phyloP scores from a whole-genome alignment of 2,113 vertebrate genomes.

The Eublepharis macularius region DNA sequence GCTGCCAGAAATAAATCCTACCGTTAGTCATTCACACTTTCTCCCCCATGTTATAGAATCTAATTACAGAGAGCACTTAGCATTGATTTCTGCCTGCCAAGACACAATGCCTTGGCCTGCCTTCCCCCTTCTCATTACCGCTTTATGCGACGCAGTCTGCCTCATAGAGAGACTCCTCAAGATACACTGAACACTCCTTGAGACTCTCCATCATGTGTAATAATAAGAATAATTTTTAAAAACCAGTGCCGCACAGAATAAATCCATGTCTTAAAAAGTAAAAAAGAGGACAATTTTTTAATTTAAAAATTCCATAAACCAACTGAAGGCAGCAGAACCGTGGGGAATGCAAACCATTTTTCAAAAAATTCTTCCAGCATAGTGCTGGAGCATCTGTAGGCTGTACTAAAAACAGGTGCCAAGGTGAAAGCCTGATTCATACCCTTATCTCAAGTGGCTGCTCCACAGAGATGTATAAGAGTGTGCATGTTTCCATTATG shows the following conservation, averaged over 20 bases:
- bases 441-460: not conserved
- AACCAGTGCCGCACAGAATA: no score
- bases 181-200: not conserved
- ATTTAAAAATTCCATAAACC: not conserved
- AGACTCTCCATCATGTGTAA: not conserved
- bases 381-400: not conserved
- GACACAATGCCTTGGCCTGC: conserved; percentile 41
- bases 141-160: conserved; percentile 28
- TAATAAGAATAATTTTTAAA: no score
- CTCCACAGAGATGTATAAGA: not conserved
- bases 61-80: conserved; percentile 53
- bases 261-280: not conserved
- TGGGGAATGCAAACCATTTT: not conserved
- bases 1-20: conserved; percentile 48
- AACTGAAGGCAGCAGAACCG: not conserved
- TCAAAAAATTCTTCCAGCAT: not conserved
- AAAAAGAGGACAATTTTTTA: not conserved
- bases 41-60: conserved; percentile 48
- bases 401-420: not conserved
- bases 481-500: not conserved
- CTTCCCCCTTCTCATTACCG: conserved; percentile 34
- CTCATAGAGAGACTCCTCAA: not conserved
- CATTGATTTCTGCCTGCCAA: conserved; percentile 53
- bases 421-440: not conserved
- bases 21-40: conserved; percentile 23